Evolutionary conservation across 2,888 invertebrate species (phyloP).

Genomic region (Ceratothoa steindachneri): DNA sequence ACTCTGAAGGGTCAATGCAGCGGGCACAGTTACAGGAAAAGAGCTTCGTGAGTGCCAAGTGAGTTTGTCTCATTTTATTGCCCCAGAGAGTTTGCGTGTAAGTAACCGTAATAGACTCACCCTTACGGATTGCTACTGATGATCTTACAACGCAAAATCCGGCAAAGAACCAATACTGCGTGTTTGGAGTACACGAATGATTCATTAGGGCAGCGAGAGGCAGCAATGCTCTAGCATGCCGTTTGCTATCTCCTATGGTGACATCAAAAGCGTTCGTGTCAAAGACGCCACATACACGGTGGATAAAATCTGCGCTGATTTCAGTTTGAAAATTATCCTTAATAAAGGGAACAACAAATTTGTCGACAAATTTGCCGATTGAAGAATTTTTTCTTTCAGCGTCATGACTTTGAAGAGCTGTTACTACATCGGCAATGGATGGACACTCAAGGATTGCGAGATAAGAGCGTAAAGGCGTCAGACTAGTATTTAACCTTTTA

Average conservation of each 20-base stretch:
- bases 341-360: conserved; percentile 17
- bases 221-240: conserved; percentile 22
- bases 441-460: conserved; percentile 14
- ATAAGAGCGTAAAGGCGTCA: conserved; percentile 26
- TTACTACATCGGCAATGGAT: background rate
- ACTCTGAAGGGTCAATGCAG: conserved; percentile 38
- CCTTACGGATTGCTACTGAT: conserved; percentile 19
- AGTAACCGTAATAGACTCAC: conserved; percentile 18
- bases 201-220: conserved; percentile 31
- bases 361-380: conserved; percentile 22
- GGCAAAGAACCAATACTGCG: conserved; percentile 31
- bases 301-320: conserved; percentile 20
- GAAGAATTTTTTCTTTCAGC: conserved; percentile 15
- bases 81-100: conserved; percentile 41
- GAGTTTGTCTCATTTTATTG: conserved; percentile 21
- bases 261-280: conserved; percentile 46
- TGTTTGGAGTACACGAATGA: conserved; percentile 40
- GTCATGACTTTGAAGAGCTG: conserved; percentile 28
- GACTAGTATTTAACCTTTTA: conserved; percentile 18
- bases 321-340: background rate
- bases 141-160: conserved; percentile 27
- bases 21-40: conserved; percentile 35
- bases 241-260: background rate
- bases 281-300: conserved; percentile 38
- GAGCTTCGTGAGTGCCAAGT: conserved; percentile 33